Evolutionary conservation across 1,140 invertebrate species (phyloP).

Genomic region (Triops cancriformis): DNA sequence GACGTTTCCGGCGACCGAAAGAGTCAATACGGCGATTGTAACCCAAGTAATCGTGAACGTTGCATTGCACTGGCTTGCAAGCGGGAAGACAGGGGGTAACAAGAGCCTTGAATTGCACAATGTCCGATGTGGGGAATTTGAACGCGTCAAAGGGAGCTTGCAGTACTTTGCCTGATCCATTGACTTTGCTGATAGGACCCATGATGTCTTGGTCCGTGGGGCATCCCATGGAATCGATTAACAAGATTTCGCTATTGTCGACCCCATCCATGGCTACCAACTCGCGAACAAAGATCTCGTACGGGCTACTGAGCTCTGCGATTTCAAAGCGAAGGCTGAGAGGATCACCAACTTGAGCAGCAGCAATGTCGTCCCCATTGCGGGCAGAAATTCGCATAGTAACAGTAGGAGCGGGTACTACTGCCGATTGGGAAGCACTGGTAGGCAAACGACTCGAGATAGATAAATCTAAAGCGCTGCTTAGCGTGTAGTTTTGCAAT

Average conservation of each 20-base stretch:
- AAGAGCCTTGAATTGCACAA: conserved; percentile 48
- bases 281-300: conserved; percentile 50
- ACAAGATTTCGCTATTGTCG: conserved; percentile 44
- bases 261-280: conserved; percentile 47
- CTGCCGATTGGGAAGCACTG: conserved; percentile 40
- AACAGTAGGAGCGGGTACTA: conserved; percentile 46
- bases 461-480: conserved; percentile 41
- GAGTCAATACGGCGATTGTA: conserved; percentile 38
- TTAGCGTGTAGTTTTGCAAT: conserved; percentile 44
- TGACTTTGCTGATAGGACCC: conserved; percentile 40
- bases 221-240: conserved; percentile 46
- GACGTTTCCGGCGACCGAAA: conserved; percentile 39
- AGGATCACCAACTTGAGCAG: conserved; percentile 45
- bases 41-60: conserved; percentile 41
- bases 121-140: conserved; percentile 48
- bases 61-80: conserved; percentile 45
- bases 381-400: conserved; percentile 47
- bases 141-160: conserved; percentile 49
- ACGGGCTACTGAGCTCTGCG: conserved; percentile 43
- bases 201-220: conserved; percentile 47
- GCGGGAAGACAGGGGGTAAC: conserved; percentile 46
- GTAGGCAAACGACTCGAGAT: conserved; percentile 37
- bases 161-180: conserved; percentile 38
- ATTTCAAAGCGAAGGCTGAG: conserved; percentile 46
- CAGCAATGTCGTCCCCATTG: conserved; percentile 41